phyloP scores from a whole-genome alignment of 1,140 invertebrate species.

The Trichomalopsis sarcophagae region DNA sequence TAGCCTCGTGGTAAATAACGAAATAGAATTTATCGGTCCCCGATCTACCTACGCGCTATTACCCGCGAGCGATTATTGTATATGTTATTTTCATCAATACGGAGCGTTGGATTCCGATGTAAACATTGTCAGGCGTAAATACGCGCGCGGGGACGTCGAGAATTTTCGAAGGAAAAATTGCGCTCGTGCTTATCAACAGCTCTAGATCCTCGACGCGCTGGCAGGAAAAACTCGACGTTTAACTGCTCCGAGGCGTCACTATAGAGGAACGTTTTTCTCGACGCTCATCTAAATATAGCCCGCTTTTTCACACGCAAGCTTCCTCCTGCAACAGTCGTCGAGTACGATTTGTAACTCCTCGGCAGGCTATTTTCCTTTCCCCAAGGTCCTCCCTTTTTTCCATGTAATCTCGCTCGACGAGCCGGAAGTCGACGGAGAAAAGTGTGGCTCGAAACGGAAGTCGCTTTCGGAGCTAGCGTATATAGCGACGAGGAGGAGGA shows the following conservation, averaged over 20 bases:
- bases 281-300: too few relatives aligned
- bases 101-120: too few relatives aligned
- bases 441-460: slow-evolving; percentile 11
- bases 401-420: background rate
- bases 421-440: slow-evolving; percentile 21
- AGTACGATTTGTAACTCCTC: background rate
- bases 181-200: too few relatives aligned
- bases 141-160: too few relatives aligned
- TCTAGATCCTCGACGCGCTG: too few relatives aligned
- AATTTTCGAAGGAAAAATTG: too few relatives aligned
- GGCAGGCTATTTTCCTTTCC: background rate
- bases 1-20: slow-evolving; percentile 44
- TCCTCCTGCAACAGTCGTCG: too few relatives aligned
- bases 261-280: background rate
- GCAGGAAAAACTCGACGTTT: too few relatives aligned
- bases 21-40: slow-evolving; percentile 35
- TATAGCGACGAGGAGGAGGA: slow-evolving; percentile 12
- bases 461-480: background rate
- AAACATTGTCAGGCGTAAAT: too few relatives aligned
- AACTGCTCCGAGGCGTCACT: too few relatives aligned
- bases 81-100: too few relatives aligned
- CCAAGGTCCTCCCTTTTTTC: background rate
- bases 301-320: too few relatives aligned
- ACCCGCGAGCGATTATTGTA: background rate
- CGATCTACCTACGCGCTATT: background rate